phyloP scores from a whole-genome alignment of 1,140 invertebrate species.

The Euwallacea similis region DNA sequence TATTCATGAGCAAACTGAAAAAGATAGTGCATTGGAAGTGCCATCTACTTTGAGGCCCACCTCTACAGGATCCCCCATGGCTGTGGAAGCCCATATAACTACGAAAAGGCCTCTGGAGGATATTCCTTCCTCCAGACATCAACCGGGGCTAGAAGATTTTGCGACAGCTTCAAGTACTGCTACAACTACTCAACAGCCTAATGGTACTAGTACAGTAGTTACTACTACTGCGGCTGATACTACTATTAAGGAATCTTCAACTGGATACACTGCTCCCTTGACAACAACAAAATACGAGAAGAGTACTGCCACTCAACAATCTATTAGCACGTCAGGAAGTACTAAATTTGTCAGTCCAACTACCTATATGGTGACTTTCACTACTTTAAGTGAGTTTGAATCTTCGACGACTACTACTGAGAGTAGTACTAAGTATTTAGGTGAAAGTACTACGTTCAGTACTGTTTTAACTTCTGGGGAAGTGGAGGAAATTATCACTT shows the following conservation, averaged over 20 bases:
- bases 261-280: neutral
- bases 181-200: neutral
- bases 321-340: neutral
- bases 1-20: no score
- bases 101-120: neutral
- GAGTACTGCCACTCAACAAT: neutral
- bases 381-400: neutral
- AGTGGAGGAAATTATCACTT: conserved; percentile 21
- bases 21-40: no score
- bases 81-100: neutral
- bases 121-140: conserved; percentile 10
- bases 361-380: conserved; percentile 17
- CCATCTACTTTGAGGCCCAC: neutral
- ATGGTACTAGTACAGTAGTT: no score
- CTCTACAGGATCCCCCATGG: neutral
- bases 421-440: neutral
- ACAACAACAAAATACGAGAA: neutral
- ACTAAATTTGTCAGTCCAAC: conserved; percentile 1
- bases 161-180: neutral
- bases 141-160: conserved; percentile 14
- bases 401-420: neutral
- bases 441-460: conserved; percentile 24
- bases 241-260: neutral
- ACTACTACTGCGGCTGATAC: neutral
- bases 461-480: conserved; percentile 25